phyloP scores from a whole-genome alignment of 2,888 invertebrate species.

The Eurytoma californica region DNA sequence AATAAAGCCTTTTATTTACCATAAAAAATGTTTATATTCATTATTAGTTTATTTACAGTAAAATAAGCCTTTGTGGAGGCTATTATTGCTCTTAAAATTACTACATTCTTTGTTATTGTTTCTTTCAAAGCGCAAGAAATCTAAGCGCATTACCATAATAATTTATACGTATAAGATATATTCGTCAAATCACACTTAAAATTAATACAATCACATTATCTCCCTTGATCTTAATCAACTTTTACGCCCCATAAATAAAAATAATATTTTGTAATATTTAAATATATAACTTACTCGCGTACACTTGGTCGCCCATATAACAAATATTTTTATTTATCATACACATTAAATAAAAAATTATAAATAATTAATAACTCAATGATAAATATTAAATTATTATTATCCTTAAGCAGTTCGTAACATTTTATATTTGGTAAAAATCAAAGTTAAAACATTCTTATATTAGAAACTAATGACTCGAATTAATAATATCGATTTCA shows the following conservation, averaged over 20 bases:
- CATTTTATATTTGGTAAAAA: constrained; percentile 40
- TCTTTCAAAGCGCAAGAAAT: constrained; percentile 1
- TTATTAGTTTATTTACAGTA: constrained; percentile 46
- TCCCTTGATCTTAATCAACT: constrained; percentile 15
- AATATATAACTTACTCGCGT: background rate
- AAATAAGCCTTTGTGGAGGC: constrained; percentile 1
- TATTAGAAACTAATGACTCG: constrained; percentile 36
- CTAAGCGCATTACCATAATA: background rate
- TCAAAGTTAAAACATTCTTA: constrained; percentile 18
- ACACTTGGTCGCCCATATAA: too few relatives aligned
- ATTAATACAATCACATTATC: constrained; percentile 6
- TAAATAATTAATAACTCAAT: constrained; percentile 5
- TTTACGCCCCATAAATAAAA: constrained; percentile 34
- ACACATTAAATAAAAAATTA: constrained; percentile 18
- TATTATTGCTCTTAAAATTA: constrained; percentile 12
- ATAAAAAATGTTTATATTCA: constrained; percentile 43
- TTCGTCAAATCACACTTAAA: background rate
- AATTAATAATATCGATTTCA: constrained; percentile 31
- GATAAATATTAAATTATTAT: constrained; percentile 1
- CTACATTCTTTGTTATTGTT: constrained; percentile 30
- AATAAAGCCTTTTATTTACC: constrained; percentile 8
- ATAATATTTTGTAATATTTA: background rate
- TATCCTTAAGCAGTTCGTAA: constrained; percentile 7
- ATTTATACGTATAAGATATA: background rate
- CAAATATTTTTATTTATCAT: constrained; percentile 10